phyloP scores from a whole-genome alignment of 2,113 vertebrate genomes.

The Sphyrna mokarran region DNA sequence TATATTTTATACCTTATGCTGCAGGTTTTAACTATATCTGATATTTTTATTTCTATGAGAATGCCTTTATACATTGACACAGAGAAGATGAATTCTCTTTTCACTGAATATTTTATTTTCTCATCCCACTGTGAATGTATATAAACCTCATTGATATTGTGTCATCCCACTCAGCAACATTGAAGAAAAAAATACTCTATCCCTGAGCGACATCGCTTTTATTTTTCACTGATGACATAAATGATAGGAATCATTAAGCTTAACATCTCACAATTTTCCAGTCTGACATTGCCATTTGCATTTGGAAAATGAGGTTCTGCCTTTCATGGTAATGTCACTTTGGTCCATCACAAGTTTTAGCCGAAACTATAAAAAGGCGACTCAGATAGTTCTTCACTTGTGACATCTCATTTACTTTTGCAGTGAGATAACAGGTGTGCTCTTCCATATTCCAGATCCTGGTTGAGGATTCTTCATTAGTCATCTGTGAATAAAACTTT shows the following conservation, averaged over 20 bases:
- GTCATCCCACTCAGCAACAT: background rate
- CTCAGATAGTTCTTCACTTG: background rate
- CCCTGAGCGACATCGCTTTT: background rate
- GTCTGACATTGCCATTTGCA: background rate
- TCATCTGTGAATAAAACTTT: background rate
- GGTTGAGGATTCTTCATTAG: background rate
- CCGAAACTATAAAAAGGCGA: background rate
- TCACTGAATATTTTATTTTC: background rate
- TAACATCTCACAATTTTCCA: background rate
- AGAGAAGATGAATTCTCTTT: background rate
- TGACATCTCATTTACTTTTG: conserved; percentile 13
- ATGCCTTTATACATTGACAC: background rate
- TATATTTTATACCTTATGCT: background rate
- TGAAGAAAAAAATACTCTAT: background rate
- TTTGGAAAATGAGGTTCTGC: background rate
- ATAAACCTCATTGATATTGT: background rate
- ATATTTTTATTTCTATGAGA: background rate
- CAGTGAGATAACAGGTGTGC: background rate
- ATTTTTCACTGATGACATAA: conserved; percentile 15
- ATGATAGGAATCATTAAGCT: background rate
- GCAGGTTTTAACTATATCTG: background rate
- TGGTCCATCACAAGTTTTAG: background rate
- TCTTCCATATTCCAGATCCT: background rate
- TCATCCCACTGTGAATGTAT: background rate
- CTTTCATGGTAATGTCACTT: background rate